Base-by-base conservation (phyloP, 1,140 invertebrate genomes). In the Hetaerina americana region DNA sequence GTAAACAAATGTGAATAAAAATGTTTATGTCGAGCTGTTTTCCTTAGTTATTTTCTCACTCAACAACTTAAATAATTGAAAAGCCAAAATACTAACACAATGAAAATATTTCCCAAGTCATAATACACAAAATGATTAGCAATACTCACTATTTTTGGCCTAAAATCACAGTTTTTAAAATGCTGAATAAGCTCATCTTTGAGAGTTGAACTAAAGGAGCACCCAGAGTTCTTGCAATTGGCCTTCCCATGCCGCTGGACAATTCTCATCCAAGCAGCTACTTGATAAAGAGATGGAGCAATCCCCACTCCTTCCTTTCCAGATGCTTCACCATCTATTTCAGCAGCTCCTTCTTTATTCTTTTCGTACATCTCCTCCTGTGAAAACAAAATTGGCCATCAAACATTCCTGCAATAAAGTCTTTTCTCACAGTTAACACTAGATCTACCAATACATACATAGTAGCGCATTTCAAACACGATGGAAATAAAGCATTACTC, bases 291-390 rank as follows among this genome's bases (percentile, higher is more conserved):
- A 57, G 40, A 57, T 57, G 40, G 10, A 18, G 22, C 27, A 26
- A 12, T 66, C 40, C 15, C 40, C 15, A 57, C 40, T 12, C 22
- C 40, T 57, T 57, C 22, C 15, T 57, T 57, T 57, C 10, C 40
- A 57, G 15, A 12, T 2, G 10, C 2, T 5, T 2, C 10, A 10
- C 10, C 40, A 5, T 57, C 40, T 10, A 71, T 18, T 5, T 71
- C 27, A 26, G 3, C 40, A 57, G 3, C 40, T 5, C 40, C 40
- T 57, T 57, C 40, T 3, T 57, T 57, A 57, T 2, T 31, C 26
- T 31, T 27, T 15, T 26, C n/a, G 27, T 67, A 72, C 27, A 66
- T 26, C 1, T 31, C 71, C 25, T 72, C 26, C 71, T 72, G 70
- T 27, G 66, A 6, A 68, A 68, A 68, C 22, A 72, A 40, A 27